phyloP scores from a whole-genome alignment of 64 coral and sea anemone species.

The Trachythela sp. region DNA sequence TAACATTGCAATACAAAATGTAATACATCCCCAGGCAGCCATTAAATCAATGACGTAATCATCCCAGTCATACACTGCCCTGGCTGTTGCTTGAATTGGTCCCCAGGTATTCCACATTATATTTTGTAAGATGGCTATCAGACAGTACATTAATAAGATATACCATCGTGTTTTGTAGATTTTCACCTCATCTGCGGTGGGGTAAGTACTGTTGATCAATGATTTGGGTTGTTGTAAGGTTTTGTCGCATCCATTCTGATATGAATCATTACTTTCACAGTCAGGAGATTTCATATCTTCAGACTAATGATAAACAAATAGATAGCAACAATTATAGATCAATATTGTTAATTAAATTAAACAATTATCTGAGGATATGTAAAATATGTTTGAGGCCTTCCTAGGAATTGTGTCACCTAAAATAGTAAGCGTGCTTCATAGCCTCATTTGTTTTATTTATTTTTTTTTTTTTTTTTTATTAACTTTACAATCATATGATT shows the following conservation, averaged over 20 bases:
- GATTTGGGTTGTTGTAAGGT: background rate
- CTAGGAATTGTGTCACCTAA: no score
- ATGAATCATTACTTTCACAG: background rate
- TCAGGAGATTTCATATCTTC: no score
- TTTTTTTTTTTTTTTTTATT: no score
- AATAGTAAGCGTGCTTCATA: no score
- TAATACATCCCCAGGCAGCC: conserved; percentile 89
- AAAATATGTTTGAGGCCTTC: no score
- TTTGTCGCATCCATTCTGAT: background rate
- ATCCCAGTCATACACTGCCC: conserved; percentile 84
- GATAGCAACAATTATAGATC: no score
- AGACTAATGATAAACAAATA: no score
- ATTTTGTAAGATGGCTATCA: conserved; percentile 70
- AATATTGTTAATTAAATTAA: no score
- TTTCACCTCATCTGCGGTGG: background rate
- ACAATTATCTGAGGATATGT: no score
- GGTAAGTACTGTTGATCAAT: background rate
- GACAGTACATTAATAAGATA: conserved; percentile 73
- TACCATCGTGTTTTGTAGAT: conserved; percentile 91
- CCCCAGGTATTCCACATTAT: conserved; percentile 97
- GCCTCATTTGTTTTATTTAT: no score
- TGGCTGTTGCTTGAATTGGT: conserved; percentile 72
- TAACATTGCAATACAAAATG: conserved; percentile 65
- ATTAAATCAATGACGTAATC: conserved; percentile 59
- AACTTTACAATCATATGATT: no score